phyloP scores from a whole-genome alignment of 2,888 invertebrate genomes.

The Euspilapteryx auroguttella region DNA sequence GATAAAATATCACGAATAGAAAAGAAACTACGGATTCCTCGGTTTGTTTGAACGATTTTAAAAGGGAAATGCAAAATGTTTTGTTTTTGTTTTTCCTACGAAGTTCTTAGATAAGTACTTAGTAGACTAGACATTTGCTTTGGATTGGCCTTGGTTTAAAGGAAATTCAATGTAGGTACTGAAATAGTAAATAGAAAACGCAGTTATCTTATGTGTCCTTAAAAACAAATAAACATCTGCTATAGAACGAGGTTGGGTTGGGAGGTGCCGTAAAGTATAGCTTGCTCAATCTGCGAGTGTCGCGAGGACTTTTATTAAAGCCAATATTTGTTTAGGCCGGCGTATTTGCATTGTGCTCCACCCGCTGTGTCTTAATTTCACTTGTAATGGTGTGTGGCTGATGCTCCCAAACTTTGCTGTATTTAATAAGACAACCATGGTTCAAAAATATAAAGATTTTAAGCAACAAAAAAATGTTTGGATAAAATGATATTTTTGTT shows the following conservation, averaged over 20 bases:
- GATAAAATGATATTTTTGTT: no score
- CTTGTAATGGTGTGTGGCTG: constrained; percentile 28
- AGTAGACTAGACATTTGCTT: no score
- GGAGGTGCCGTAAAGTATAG: not conserved
- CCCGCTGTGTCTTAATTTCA: constrained; percentile 53
- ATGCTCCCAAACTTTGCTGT: no score
- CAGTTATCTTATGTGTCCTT: no score
- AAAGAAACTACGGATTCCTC: constrained; percentile 34
- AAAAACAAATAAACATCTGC: no score
- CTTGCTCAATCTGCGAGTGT: constrained; percentile 9
- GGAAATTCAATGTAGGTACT: no score
- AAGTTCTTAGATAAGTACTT: constrained; percentile 47
- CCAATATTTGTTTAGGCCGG: constrained; percentile 31
- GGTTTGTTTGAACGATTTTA: constrained; percentile 40
- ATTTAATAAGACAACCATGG: no score
- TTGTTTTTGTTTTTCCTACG: constrained; percentile 32
- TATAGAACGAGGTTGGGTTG: no score
- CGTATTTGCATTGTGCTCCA: constrained; percentile 48
- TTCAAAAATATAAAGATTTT: no score
- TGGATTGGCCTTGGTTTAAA: no score
- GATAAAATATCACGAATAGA: constrained; percentile 43
- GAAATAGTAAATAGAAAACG: no score
- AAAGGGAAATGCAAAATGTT: constrained; percentile 41
- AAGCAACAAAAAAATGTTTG: no score
- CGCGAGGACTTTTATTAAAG: constrained; percentile 18